phyloP scores from a whole-genome alignment of 2,113 vertebrate genomes.

The Anser cygnoides region DNA sequence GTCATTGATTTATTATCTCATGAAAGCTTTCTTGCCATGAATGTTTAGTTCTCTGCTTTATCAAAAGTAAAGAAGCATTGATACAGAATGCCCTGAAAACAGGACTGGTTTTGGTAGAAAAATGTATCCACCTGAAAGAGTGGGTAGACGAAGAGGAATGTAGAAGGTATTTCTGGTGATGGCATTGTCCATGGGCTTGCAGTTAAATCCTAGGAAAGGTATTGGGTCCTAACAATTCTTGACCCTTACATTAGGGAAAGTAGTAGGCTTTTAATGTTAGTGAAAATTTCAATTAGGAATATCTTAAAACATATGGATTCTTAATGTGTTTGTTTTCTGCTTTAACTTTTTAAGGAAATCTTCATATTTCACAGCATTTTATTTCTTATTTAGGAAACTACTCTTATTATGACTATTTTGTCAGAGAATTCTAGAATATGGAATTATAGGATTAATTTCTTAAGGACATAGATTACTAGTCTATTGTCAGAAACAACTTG shows the following conservation, averaged over 20 bases:
- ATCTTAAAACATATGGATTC: neutral
- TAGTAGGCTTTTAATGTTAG: neutral
- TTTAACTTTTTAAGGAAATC: neutral
- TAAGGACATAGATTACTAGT: neutral
- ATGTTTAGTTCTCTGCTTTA: slow-evolving; percentile 25
- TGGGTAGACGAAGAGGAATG: neutral
- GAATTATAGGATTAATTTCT: neutral
- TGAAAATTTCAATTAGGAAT: neutral
- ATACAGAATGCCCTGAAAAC: slow-evolving; percentile 5
- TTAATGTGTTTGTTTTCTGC: neutral
- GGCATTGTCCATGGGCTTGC: neutral
- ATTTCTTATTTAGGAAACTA: neutral
- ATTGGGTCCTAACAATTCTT: neutral
- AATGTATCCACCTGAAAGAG: fast-evolving
- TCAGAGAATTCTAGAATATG: neutral
- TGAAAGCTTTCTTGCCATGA: neutral
- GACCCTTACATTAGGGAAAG: neutral
- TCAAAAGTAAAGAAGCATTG: slow-evolving; percentile 28
- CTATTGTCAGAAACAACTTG: neutral
- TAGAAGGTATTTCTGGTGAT: neutral
- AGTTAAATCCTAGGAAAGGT: neutral
- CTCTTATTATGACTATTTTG: neutral
- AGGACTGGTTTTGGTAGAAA: neutral
- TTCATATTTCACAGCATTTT: neutral
- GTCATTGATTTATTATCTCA: neutral